Evolutionary conservation across 2,888 invertebrate species (phyloP).

Genomic region (Baccha elongata): DNA sequence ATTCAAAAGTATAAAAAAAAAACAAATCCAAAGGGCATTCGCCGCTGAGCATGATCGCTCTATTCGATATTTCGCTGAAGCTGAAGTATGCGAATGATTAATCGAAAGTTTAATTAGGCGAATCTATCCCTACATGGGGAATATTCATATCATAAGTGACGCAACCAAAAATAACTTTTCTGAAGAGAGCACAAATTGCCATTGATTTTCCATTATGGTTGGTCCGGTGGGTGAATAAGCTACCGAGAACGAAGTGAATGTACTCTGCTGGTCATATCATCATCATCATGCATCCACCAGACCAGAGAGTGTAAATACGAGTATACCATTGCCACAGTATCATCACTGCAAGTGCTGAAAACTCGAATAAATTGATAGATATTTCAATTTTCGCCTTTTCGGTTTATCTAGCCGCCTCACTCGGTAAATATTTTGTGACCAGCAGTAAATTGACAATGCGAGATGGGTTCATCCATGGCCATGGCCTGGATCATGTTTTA

Average conservation of each 20-base stretch:
- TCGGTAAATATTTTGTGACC: constrained; percentile 68
- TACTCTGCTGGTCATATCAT: constrained; percentile 26
- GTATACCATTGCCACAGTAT: constrained; percentile 54
- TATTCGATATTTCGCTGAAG: constrained; percentile 67
- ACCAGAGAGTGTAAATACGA: constrained; percentile 48
- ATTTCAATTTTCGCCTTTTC: constrained; percentile 71
- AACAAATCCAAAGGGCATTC: too few relatives aligned
- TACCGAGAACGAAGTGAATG: background rate
- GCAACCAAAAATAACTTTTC: constrained; percentile 68
- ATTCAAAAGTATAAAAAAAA: too few relatives aligned
- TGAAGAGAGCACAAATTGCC: constrained; percentile 67
- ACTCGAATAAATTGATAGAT: constrained; percentile 69
- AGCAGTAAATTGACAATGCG: constrained; percentile 57
- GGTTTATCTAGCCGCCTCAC: constrained; percentile 66
- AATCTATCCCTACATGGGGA: constrained; percentile 65
- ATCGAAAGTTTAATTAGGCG: constrained; percentile 74
- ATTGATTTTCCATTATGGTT: constrained; percentile 70
- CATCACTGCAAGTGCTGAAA: constrained; percentile 69
- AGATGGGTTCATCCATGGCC: constrained; percentile 17
- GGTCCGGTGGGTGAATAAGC: constrained; percentile 1
- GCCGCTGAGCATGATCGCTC: too few relatives aligned
- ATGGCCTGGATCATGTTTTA: constrained; percentile 41
- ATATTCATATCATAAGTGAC: constrained; percentile 68
- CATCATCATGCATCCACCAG: constrained; percentile 21
- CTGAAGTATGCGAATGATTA: constrained; percentile 73